Evolutionary conservation across 2,797 vertebrate genomes (phyloP), one percentile per base, ranked within the genome.

Genomic region (Perodicticus potto): DNA sequence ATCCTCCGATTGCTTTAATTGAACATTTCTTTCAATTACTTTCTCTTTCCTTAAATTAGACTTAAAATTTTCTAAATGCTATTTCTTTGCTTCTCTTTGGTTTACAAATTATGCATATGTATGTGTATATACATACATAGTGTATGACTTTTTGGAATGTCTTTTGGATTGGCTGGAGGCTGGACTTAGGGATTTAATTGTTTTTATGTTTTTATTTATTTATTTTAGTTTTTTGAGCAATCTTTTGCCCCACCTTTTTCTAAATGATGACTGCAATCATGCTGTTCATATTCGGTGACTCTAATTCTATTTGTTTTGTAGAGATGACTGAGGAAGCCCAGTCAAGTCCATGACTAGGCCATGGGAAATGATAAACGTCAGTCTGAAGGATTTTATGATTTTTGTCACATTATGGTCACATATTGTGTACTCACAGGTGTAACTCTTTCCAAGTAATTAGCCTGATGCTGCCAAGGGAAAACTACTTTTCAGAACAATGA

Each of bases 11-110:
- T 94, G 53, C 57, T 91, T 84, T 87, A 76, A 84, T 12, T 45
- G 73, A 80, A 37, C 29, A 74, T 76, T 91, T 84, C 19, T n/a
- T 16, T 12, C 57, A 80, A 45, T 10, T 10, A 59, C 37, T 22
- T 86, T 96, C 27, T 88, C 9, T 86, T 37, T 61, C 27, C 90
- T 93, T 89, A 59, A 89, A 94, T 55, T 65, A 93, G n/a, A 61
- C 19, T 78, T 78, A 89, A 87, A 94, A 61, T n/a, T n/a, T 89
- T 88, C 59, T 83, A 76, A 93, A 37, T 49, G 14, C 13, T 20
- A 6, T 74, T 25, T 76, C 73, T 93, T 61, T 91, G 53, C 65
- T 97, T 86, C 29, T 3, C 61, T 83, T 72, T 74, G 59, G 34
- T 53, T 94, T 83, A 72, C n/a, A 63, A 61, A 29, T 59, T 91